Percentiles rank a stretch among this genome's conserved stretches.
Conservation (phyloP, 2,113 vertebrate species). For the Eurystomus gularis region DNA sequence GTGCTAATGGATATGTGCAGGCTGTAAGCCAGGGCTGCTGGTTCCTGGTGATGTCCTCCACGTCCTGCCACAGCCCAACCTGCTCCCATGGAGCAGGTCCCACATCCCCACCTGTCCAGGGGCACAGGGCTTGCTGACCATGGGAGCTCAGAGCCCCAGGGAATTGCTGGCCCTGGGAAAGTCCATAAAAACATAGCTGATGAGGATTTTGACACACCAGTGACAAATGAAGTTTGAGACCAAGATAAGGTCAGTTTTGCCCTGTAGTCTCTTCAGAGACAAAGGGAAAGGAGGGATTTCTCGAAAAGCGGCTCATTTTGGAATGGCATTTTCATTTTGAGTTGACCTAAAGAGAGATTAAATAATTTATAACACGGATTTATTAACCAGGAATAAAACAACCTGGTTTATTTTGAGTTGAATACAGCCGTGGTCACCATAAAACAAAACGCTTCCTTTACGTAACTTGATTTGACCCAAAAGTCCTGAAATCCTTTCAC, state of each 20-base stretch:
- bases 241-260: background rate
- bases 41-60: background rate
- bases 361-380: background rate
- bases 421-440: background rate
- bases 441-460: background rate
- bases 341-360: background rate
- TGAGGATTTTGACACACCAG: background rate
- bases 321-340: background rate
- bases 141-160: background rate
- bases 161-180: background rate
- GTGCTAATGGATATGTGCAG: background rate
- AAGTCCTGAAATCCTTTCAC: background rate
- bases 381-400: background rate
- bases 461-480: background rate
- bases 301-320: background rate
- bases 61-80: rapidly evolving
- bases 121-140: background rate
- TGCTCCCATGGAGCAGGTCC: background rate
- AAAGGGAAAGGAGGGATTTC: background rate
- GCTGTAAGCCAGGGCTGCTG: background rate
- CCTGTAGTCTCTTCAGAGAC: background rate
- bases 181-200: background rate
- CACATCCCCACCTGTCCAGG: too few relatives aligned
- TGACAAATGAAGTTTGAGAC: background rate
- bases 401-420: background rate